These are phyloP conservation scores for Asteroscopus sphinx DNA, from an alignment of 2,888 invertebrate genomes.

Conservation along the genomic window DNA sequence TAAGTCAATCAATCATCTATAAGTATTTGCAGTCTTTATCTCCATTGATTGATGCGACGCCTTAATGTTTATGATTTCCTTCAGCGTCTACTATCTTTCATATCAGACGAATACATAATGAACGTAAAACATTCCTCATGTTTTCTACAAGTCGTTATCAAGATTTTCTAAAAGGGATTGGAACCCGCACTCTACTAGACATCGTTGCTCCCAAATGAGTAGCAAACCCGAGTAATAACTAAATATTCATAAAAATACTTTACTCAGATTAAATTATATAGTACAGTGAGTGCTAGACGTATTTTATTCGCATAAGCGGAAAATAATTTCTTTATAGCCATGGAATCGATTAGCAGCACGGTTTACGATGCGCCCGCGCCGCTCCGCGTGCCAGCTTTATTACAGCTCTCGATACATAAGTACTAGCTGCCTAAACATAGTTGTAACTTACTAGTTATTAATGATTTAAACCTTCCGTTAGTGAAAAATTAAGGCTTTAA, in stretches of 20 bases:
- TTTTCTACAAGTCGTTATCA: conserved; percentile 18
- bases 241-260: conserved; percentile 55
- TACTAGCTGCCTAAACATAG: conserved; percentile 30
- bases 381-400: conserved; percentile 60
- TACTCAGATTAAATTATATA: conserved; percentile 61
- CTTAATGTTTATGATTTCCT: conserved; percentile 35
- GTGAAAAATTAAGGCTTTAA: conserved; percentile 45
- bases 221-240: conserved; percentile 25
- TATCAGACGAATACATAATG: conserved; percentile 21
- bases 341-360: conserved; percentile 72
- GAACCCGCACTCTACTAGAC: conserved; percentile 14
- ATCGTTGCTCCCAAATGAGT: conserved; percentile 26
- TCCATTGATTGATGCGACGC: conserved; percentile 1
- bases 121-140: conserved; percentile 10
- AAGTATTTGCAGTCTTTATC: neutral
- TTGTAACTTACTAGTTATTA: conserved; percentile 35
- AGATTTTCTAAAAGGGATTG: conserved; percentile 20
- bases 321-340: conserved; percentile 75
- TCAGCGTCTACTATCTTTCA: conserved; percentile 20
- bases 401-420: conserved; percentile 33
- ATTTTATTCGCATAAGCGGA: conserved; percentile 65
- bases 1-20: conserved; percentile 1
- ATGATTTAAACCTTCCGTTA: conserved; percentile 45
- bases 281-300: conserved; percentile 48
- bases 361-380: conserved; percentile 69